Conservation (phyloP, 2,888 invertebrate genomes). For the Parnassius orleans region DNA sequence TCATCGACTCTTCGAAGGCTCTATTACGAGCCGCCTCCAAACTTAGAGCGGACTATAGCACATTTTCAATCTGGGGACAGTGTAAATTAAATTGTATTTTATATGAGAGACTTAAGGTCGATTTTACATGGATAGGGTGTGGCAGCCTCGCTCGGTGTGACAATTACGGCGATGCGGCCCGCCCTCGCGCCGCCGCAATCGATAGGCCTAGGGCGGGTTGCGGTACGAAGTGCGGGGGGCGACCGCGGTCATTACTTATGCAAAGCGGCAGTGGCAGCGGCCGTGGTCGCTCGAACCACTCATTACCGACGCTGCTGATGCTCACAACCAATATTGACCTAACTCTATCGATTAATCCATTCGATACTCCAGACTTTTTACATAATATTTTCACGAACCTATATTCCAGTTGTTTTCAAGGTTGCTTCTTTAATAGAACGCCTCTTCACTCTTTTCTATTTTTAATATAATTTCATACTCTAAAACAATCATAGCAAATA, state of each 20-base stretch:
- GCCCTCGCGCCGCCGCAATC: conserved; percentile 84
- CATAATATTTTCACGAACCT: neutral
- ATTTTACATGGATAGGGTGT: conserved; percentile 62
- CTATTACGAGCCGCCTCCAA: conserved; percentile 77
- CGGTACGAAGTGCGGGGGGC: conserved; percentile 67
- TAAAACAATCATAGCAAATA: neutral
- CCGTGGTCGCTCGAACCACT: conserved; percentile 20
- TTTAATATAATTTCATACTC: neutral
- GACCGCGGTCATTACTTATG: conserved; percentile 72
- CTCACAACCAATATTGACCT: conserved; percentile 18
- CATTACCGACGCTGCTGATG: conserved; percentile 23
- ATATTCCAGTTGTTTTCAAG: neutral
- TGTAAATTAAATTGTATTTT: conserved; percentile 51
- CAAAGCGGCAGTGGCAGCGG: conserved; percentile 66
- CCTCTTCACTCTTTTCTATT: no score
- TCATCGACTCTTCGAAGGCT: conserved; percentile 80
- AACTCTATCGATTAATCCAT: conserved; percentile 14
- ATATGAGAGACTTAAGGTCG: conserved; percentile 67
- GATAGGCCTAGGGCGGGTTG: conserved; percentile 84
- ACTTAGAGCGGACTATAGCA: conserved; percentile 76
- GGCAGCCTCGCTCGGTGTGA: conserved; percentile 74
- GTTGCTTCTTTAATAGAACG: neutral
- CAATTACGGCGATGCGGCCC: conserved; percentile 79
- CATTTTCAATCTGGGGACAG: conserved; percentile 65
- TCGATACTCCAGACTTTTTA: conserved; percentile 2